phyloP scores from a whole-genome alignment of 2,113 vertebrate species.

The Hippocampus mohnikei region DNA sequence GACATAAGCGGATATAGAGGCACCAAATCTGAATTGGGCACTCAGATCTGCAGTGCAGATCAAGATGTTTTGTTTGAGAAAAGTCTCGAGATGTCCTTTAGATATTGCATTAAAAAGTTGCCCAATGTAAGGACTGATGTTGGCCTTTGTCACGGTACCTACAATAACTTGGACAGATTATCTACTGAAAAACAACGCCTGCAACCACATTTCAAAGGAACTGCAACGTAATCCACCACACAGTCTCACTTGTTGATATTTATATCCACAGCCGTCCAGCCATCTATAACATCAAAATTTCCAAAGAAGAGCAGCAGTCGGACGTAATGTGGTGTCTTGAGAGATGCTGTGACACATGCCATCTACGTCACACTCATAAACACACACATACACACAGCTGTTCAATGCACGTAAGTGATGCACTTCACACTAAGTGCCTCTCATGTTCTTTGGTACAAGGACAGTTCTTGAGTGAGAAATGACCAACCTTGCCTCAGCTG shows the following conservation, averaged over 20 bases:
- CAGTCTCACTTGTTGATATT: not conserved
- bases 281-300: not conserved
- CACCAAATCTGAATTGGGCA: too few relatives aligned
- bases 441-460: slow-evolving; percentile 10
- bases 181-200: too few relatives aligned
- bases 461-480: slow-evolving; percentile 33
- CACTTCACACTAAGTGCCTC: slow-evolving; percentile 20
- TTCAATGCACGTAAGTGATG: slow-evolving; percentile 33
- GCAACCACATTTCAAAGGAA: too few relatives aligned
- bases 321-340: slow-evolving; percentile 19
- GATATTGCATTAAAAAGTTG: too few relatives aligned
- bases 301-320: not conserved
- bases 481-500: slow-evolving; percentile 28
- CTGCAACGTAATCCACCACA: too few relatives aligned
- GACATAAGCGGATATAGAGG: too few relatives aligned
- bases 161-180: too few relatives aligned
- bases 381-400: slow-evolving; percentile 38
- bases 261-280: not conserved
- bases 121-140: not conserved
- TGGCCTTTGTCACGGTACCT: not conserved
- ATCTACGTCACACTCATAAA: slow-evolving; percentile 49
- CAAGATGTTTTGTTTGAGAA: too few relatives aligned
- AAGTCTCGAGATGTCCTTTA: too few relatives aligned
- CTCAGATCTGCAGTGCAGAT: too few relatives aligned
- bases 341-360: slow-evolving; percentile 48